Percentiles rank a stretch among this genome's conserved stretches.
These are phyloP conservation scores for Alosa alosa DNA, from an alignment of 2,113 vertebrate genomes.

Conservation along the genomic window DNA sequence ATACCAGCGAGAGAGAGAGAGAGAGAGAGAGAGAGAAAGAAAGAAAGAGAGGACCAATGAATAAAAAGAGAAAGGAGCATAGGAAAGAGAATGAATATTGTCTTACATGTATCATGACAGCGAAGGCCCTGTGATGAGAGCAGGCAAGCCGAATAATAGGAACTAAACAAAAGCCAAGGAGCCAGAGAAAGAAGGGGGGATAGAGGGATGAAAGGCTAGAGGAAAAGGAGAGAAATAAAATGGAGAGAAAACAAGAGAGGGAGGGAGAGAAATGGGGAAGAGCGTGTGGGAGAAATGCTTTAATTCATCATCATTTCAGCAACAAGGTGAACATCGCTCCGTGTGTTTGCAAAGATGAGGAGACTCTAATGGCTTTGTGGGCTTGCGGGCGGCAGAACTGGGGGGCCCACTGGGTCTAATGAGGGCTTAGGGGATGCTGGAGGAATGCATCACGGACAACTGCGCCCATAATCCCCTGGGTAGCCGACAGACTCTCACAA, in stretches of 20 bases:
- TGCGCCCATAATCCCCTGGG: constrained; percentile 1
- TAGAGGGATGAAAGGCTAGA: background rate
- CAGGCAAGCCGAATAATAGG: background rate
- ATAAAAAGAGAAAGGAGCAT: background rate
- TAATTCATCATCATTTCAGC: background rate
- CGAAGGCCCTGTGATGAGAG: background rate
- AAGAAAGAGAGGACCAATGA: no score
- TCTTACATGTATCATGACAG: background rate
- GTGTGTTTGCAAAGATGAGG: background rate
- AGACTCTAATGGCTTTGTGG: background rate
- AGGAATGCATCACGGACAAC: constrained; percentile 2
- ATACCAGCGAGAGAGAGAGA: background rate
- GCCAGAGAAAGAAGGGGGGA: background rate
- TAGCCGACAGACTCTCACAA: background rate
- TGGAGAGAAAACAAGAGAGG: background rate
- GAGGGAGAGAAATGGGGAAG: background rate
- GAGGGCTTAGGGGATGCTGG: background rate
- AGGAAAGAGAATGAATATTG: background rate
- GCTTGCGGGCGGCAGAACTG: background rate
- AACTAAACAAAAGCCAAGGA: background rate
- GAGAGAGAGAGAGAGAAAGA: background rate
- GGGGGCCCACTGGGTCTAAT: background rate
- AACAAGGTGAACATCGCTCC: background rate
- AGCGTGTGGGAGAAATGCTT: background rate
- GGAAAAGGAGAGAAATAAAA: background rate